Base-by-base conservation (phyloP, 2,113 vertebrate species). In the Phalacrocorax carbo region DNA sequence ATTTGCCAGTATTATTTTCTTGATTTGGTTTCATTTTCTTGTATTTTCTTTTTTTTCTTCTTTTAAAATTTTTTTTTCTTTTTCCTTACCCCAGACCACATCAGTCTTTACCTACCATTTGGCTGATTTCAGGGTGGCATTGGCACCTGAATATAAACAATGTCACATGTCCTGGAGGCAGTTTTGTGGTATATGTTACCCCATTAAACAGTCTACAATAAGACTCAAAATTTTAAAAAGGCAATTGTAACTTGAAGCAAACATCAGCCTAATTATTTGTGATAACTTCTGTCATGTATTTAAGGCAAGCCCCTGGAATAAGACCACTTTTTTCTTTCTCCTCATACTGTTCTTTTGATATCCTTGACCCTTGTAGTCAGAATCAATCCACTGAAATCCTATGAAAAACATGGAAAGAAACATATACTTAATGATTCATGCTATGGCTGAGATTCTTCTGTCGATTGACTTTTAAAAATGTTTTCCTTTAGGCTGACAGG, bases 211-310 rank as follows among this genome's bases (percentile, higher is more conserved):
- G 49, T 76, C 71, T 94, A 92, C 83, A 88, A 77, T 9, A 75
- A 92, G 80, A 97, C 72, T 65, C 92, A 95, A 95, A 96, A 98
- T 97, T 96, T 96, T 92, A 58, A 93, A 97, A 97, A 97, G 97
- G 96, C 76, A 95, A 96, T 94, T 97, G 83, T 98, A 96, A 97
- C 98, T 97, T 2, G 90, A 95, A 98, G 97, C 98, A 96, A 97
- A 38, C 91, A 96, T 98, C 96, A 95, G 96, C 97, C 97, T 98
- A 98, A 98, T 98, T 98, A 98, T 97, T 97, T 98, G 91, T 98
- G 98, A 98, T 97, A 96, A 95, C 95, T 96, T 95, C 86, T 98
- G 97, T 97, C 97, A 96, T 96, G 95, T 96, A 97, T 98, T 98
- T 97, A 97, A 98, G 96, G 97, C 94, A 96, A 95, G 90, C 81